Base-by-base conservation (phyloP, 2,113 vertebrate genomes). In the Chaetodon auriga region DNA sequence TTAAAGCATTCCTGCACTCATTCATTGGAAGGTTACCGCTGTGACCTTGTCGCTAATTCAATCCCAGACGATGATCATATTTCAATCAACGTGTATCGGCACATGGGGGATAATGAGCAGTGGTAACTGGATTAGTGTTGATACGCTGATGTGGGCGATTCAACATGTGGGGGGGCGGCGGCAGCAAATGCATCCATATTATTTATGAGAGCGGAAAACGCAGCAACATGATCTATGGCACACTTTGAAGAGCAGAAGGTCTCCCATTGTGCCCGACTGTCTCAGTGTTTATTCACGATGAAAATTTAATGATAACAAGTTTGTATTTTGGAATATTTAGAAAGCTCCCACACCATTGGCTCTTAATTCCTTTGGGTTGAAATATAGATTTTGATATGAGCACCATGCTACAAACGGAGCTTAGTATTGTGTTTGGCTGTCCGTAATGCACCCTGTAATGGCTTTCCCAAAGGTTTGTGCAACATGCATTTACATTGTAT, bases 31-130 rank as follows among this genome's bases (percentile, higher is more conserved):
- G 86, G 91, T 92, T 84, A 84, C 84, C 6, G 49, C 79, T 16
- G 65, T 87, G 90, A 93, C 92, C 87, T 93, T 92, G 90, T 61
- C 21, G 71, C 90, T 91, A 92, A 93, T 93, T 92, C 80, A 88
- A 89, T 95, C 87, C 85, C 71, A 76, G 84, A 93, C 91, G 86
- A 86, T 78, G 82, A 92, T 93, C 91, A 84, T 81, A 89, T 92
- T 93, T 93, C 89, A 92, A 90, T 95, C 94, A 90, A 75, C 71
- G 75, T 82, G 80, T 75, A 88, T 92, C 58, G 69, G 89, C 83
- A 89, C 88, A 87, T 60, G 53, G 68, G 62, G 80, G 88, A 91
- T 90, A 90, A 92, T 91, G 87, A 93, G 82, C 68, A 14, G 54
- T 46, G 69, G 83, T 91, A 92, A 92, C 80, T 89, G 89, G 90